A percentile compares a stretch with the other conserved stretches of the same genome.
phyloP scores from a whole-genome alignment of 2,888 invertebrate genomes.

The Ephialtes manifestator region DNA sequence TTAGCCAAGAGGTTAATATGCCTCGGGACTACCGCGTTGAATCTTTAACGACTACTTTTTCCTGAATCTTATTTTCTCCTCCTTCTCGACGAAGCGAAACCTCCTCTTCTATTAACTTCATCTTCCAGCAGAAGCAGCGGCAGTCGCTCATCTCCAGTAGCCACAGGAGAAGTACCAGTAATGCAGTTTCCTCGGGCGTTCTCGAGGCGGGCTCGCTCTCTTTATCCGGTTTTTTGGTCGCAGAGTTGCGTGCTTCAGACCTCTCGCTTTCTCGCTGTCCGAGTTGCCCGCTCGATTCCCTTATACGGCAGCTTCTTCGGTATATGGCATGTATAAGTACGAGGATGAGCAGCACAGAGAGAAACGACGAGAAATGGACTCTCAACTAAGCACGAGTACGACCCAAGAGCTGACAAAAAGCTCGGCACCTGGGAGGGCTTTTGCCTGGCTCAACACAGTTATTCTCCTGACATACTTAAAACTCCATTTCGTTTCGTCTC shows the following conservation, averaged over 20 bases:
- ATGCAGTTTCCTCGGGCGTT: constrained; percentile 54
- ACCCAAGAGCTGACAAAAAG: constrained; percentile 49
- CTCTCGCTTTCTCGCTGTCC: constrained; percentile 20
- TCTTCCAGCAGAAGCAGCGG: background rate
- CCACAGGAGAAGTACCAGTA: constrained; percentile 28
- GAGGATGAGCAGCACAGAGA: constrained; percentile 8
- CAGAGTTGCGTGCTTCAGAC: constrained; percentile 36
- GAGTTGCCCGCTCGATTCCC: constrained; percentile 33
- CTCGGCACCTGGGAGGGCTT: constrained; percentile 65
- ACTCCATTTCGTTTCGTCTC: background rate
- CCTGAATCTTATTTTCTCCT: constrained; percentile 17
- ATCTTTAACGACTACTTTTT: constrained; percentile 47
- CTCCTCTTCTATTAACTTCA: constrained; percentile 41
- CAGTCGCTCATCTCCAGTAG: constrained; percentile 20
- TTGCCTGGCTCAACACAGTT: constrained; percentile 19
- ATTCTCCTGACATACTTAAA: constrained; percentile 36
- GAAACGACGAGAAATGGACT: constrained; percentile 11
- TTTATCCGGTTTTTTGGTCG: constrained; percentile 58
- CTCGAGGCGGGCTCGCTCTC: constrained; percentile 29
- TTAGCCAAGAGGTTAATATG: constrained; percentile 8
- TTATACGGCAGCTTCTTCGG: constrained; percentile 52
- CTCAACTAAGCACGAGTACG: background rate
- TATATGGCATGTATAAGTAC: constrained; percentile 34
- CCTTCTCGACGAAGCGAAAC: constrained; percentile 24
- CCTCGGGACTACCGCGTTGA: constrained; percentile 38